Base-by-base conservation (phyloP, 2,888 invertebrate species). In the Stratiomys singularior region DNA sequence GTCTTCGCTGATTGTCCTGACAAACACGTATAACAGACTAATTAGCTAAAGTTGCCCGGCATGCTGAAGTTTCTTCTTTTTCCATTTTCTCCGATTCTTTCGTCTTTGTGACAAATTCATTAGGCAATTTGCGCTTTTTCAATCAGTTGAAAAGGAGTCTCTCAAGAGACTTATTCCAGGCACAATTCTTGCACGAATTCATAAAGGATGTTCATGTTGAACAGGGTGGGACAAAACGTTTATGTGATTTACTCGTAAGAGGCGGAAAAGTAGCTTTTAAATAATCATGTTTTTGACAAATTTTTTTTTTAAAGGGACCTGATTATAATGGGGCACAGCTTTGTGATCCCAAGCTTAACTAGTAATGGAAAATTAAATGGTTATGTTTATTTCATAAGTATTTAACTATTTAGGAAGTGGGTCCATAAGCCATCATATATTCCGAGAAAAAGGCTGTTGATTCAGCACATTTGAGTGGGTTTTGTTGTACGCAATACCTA, bases 61-160 rank as follows among this genome's bases (percentile, higher is more conserved):
- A 15, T 52, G 3, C 15, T 9, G 3, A 18, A n/a, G 52, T 52
- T 52, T 52, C 15, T 44, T 44, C 44, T 52, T 15, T 52, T 18
- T 9, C 52, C 18, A 4, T 13, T 52, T 15, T 52, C 15, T 5
- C 15, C 18, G 52, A 52, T 52, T 4, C 52, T 52, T 52, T 52
- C 64, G 64, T 64, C 64, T 66, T 30, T 30, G 66, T 37, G 66
- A 66, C 66, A n/a, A 66, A 66, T 66, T 66, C 25, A 28, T 66
- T 66, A 28, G 5, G 13, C 11, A 18, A n/a, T 66, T 66, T 66
- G 66, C 37, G 27, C 66, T 66, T 66, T 66, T 7, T 27, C 27
- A 37, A 66, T 66, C 27, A 66, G 27, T 66, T 66, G 37, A 66
- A 30, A 37, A 2, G 30, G 27, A 28, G 30, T 28, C 37, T 3